phyloP scores from a whole-genome alignment of 2,113 vertebrate genomes.

The Ranitomeya variabilis region DNA sequence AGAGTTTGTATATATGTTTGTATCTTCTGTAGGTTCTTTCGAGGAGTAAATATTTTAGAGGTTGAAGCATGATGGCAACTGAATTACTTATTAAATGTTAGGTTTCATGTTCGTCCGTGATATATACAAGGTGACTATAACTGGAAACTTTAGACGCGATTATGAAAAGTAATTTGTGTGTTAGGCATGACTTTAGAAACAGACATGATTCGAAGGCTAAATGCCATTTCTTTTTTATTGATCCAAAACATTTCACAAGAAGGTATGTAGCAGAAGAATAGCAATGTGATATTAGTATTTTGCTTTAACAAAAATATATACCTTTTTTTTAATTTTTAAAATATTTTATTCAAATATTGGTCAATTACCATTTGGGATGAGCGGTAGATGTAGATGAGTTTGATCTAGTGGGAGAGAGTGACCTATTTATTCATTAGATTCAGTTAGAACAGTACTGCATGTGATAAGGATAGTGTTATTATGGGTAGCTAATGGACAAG shows the following conservation, averaged over 20 bases:
- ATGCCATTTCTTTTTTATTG: neutral
- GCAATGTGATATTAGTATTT: neutral
- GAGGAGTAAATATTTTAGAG: constrained; percentile 3
- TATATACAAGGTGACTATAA: neutral
- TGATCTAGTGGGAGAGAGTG: neutral
- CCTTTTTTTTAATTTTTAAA: neutral
- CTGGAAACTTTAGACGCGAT: neutral
- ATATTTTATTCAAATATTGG: neutral
- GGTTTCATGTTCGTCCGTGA: constrained; percentile 1
- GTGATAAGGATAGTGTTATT: neutral
- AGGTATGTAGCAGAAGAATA: neutral
- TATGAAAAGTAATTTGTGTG: neutral
- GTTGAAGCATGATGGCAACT: constrained; percentile 17
- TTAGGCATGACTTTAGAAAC: neutral
- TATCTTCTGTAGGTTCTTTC: neutral
- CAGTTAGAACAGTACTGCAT: neutral
- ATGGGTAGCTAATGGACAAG: neutral
- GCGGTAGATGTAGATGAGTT: neutral
- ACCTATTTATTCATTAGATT: neutral
- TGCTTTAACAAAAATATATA: neutral
- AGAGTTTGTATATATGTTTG: constrained; percentile 4
- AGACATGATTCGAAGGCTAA: neutral
- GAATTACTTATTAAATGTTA: constrained; percentile 12
- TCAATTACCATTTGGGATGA: neutral
- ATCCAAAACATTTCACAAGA: neutral